Conservation (phyloP, 2,888 invertebrate species). For the Idaea aversata region DNA sequence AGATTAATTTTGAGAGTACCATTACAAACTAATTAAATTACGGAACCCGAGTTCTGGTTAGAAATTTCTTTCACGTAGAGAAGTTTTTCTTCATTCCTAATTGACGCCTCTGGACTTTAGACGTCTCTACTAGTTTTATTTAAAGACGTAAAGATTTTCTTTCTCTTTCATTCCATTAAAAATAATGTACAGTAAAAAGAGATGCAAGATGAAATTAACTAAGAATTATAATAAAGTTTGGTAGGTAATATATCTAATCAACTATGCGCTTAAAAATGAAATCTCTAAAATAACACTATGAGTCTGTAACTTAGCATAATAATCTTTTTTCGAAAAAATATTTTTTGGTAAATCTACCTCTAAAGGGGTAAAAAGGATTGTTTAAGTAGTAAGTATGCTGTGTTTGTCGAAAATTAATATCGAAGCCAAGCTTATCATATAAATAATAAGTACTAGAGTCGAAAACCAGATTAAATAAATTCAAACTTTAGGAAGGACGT, state of each 20-base stretch:
- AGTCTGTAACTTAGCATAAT: too few species aligned
- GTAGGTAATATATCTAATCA: too few species aligned
- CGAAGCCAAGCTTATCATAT: too few species aligned
- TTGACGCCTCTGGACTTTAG: constrained; percentile 1
- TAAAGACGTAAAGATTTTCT: not conserved
- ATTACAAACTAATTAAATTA: not conserved
- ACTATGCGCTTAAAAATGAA: too few species aligned
- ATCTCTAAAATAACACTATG: too few species aligned
- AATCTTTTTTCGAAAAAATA: too few species aligned
- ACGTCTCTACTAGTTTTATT: not conserved
- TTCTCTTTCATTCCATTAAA: not conserved
- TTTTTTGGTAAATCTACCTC: too few species aligned
- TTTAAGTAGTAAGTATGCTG: too few species aligned
- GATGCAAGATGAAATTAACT: not conserved
- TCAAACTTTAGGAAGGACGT: not conserved
- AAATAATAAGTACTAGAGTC: not conserved
- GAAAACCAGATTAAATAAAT: not conserved
- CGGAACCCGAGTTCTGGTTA: not conserved
- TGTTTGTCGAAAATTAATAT: too few species aligned
- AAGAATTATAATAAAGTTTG: not conserved
- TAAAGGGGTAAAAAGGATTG: too few species aligned
- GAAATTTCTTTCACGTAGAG: not conserved
- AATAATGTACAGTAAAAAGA: not conserved
- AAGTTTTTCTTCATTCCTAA: not conserved
- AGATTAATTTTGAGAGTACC: not conserved